A percentile compares a stretch with the other conserved stretches of the same genome.
phyloP scores from a whole-genome alignment of 2,113 vertebrate genomes.

The Chionodraco myersi region DNA sequence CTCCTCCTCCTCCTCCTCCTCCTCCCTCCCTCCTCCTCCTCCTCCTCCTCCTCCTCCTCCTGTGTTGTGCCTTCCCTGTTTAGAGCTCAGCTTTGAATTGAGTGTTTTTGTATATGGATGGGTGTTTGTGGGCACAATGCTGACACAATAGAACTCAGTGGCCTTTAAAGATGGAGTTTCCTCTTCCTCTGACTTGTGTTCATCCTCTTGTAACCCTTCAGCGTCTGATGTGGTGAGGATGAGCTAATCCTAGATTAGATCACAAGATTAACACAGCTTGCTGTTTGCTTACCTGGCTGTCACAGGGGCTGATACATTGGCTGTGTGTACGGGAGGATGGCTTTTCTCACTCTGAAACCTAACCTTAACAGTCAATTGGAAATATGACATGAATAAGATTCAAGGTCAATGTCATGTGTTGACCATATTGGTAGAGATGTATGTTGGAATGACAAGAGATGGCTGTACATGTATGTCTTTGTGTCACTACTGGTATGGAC shows the following conservation, averaged over 20 bases:
- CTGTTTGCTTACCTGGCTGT: conserved; percentile 23
- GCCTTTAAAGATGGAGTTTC: conserved; percentile 7
- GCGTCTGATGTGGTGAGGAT: conserved; percentile 20
- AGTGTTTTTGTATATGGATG: conserved; percentile 35
- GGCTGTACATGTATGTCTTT: background rate
- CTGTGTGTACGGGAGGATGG: conserved; percentile 2
- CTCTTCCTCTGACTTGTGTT: conserved; percentile 7
- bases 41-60: background rate
- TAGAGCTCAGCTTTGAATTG: conserved; percentile 42
- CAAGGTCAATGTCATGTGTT: background rate
- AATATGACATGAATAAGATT: conserved; percentile 10
- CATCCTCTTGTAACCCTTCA: conserved; percentile 3
- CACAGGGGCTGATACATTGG: conserved; percentile 27
- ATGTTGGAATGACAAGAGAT: background rate
- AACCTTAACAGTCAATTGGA: background rate
- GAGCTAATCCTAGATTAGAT: conserved; percentile 40
- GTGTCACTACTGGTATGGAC: background rate
- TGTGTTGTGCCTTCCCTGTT: conserved; percentile 43
- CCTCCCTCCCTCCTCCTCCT: conserved; percentile 31
- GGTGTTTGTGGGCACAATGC: background rate
- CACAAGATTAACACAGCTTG: conserved; percentile 16
- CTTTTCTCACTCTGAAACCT: conserved; percentile 22
- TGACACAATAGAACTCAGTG: conserved; percentile 4
- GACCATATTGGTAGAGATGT: background rate
- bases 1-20: background rate